Conservation (phyloP, 2,888 invertebrate species). For the Tridacna gigas region DNA sequence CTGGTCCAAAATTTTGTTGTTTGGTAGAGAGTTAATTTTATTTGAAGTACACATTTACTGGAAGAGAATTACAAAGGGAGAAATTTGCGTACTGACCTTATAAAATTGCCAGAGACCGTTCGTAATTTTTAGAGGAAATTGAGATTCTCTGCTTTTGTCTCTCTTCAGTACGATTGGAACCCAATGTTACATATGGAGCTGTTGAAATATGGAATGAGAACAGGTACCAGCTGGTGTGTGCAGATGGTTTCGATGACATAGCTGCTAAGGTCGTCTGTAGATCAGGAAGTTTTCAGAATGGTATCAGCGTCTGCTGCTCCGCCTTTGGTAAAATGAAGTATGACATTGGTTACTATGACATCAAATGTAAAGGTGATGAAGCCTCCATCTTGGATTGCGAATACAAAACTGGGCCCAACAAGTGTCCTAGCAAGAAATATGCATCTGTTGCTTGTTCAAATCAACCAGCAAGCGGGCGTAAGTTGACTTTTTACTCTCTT, state of each 20-base stretch:
- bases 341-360: slow-evolving; percentile 64
- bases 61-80: too few species aligned
- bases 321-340: slow-evolving; percentile 69
- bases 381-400: slow-evolving; percentile 66
- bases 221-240: slow-evolving; percentile 71
- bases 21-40: too few species aligned
- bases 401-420: slow-evolving; percentile 58
- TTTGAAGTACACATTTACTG: too few species aligned
- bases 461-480: slow-evolving; percentile 71
- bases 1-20: too few species aligned
- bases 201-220: slow-evolving; percentile 69
- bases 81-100: too few species aligned
- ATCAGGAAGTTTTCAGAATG: slow-evolving; percentile 70
- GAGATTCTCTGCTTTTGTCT: not conserved
- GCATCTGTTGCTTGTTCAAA: slow-evolving; percentile 77
- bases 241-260: slow-evolving; percentile 73
- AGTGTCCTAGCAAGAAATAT: slow-evolving; percentile 72
- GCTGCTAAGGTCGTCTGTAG: slow-evolving; percentile 72
- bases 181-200: slow-evolving; percentile 72
- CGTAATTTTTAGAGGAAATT: too few species aligned
- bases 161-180: slow-evolving; percentile 69
- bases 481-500: not conserved
- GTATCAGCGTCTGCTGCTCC: slow-evolving; percentile 75
- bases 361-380: slow-evolving; percentile 71
- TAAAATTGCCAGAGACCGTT: too few species aligned